These are phyloP conservation scores for Microcebus lehilahytsara DNA, from an alignment of 2,113 vertebrate species.

Conservation along the genomic window DNA sequence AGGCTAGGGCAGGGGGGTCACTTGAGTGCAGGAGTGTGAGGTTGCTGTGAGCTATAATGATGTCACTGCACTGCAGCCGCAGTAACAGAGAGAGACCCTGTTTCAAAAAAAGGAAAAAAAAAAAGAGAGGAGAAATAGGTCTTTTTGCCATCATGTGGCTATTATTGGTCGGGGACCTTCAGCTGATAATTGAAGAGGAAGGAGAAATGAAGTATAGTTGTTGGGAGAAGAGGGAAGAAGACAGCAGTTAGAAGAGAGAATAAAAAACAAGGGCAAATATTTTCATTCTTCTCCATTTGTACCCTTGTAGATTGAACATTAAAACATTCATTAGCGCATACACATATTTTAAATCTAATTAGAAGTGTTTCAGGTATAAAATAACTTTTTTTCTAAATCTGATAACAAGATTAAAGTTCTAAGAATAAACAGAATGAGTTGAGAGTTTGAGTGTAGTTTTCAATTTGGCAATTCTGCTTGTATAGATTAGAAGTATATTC, in stretches of 20 bases:
- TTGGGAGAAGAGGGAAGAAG: fast-evolving
- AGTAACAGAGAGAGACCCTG: too few relatives aligned
- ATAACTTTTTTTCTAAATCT: background rate
- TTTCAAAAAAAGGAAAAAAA: background rate
- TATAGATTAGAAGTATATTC: background rate
- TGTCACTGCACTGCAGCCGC: too few relatives aligned
- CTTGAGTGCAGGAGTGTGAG: too few relatives aligned
- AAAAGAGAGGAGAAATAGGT: background rate
- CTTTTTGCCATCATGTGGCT: background rate
- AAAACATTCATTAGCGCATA: background rate
- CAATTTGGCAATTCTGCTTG: background rate
- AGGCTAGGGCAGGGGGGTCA: too few relatives aligned
- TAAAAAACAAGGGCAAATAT: background rate
- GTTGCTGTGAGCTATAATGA: too few relatives aligned
- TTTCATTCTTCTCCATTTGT: background rate
- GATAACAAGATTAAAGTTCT: background rate
- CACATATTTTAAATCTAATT: background rate
- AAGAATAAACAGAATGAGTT: background rate
- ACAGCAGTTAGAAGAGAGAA: background rate
- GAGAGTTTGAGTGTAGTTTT: background rate
- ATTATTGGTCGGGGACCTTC: background rate
- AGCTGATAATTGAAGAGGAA: background rate
- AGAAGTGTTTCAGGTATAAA: background rate
- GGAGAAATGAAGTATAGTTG: background rate
- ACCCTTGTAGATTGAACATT: background rate